phyloP scores from a whole-genome alignment of 2,113 vertebrate genomes.

The Anguilla japonica region DNA sequence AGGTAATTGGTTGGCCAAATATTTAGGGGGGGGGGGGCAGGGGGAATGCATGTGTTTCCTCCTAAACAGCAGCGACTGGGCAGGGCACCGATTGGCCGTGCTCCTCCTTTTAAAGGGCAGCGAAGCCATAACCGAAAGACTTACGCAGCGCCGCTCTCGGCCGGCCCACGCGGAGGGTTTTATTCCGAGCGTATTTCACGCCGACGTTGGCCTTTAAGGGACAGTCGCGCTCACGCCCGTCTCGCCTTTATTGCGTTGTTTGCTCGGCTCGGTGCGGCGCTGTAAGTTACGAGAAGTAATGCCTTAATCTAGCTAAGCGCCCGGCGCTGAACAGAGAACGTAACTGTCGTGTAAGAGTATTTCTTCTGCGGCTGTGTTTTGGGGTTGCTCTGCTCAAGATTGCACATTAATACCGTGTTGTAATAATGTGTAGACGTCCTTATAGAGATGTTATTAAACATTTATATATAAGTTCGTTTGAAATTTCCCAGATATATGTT shows the following conservation, averaged over 20 bases:
- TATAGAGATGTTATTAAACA: neutral
- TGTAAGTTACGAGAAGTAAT: neutral
- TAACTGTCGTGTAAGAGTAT: neutral
- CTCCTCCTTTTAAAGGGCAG: neutral
- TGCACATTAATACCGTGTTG: neutral
- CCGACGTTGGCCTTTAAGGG: neutral
- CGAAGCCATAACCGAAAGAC: neutral
- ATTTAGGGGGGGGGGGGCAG: neutral
- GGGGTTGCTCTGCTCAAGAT: neutral
- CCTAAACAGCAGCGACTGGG: neutral
- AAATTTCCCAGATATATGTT: neutral
- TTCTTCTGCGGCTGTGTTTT: neutral
- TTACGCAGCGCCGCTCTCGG: neutral
- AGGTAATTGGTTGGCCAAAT: conserved; percentile 19
- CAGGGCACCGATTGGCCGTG: neutral
- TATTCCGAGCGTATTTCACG: neutral
- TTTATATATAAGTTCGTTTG: neutral
- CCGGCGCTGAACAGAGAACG: neutral
- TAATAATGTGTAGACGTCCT: neutral
- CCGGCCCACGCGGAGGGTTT: neutral
- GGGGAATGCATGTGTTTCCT: neutral
- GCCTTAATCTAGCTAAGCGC: neutral
- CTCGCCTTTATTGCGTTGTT: neutral
- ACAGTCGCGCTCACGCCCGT: neutral
- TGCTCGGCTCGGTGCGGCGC: neutral